Base-by-base conservation (phyloP, 2,113 vertebrate genomes). In the Gavialis gangeticus region DNA sequence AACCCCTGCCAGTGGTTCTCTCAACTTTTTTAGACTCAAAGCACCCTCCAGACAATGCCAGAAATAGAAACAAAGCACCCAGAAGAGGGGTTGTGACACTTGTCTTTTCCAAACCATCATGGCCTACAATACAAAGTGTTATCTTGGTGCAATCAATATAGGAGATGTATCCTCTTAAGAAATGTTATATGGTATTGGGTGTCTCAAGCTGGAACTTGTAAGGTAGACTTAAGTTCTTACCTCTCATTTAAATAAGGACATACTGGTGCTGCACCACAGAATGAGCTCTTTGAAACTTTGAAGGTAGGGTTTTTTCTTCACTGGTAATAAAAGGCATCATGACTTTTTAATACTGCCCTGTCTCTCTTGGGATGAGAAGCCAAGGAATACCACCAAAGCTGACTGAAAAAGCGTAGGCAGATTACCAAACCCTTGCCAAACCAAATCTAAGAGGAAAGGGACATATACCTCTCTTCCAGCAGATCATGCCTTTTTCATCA, bases 41-140 rank as follows among this genome's bases (percentile, higher is more conserved):
- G 91, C 96, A 75, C 82, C 93, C 88, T 96, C 93, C 93, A 95
- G 92, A 96, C 94, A 95, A 90, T 80, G 96, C 96, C 95, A 97
- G 88, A 95, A 90, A 96, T 94, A 97, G 96, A 97, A 94, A 94
- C 94, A 97, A 93, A 59, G 88, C 96, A 96, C 94, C 95, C 95
- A 95, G 96, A 95, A 94, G 96, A 97, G 95, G 95, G 93, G 90
- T 56, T 95, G 90, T 88, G 80, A 94, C 92, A 10, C 57, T 92
- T 96, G 92, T 87, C 10, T 83, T 93, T 96, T 94, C 96, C 95
- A 97, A 95, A 97, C 95, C 96, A 96, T 95, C 95, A 95, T 95
- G 95, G 93, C 95, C 96, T 94, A 96, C 95, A 89, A 97, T 87
- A 90, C 95, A 94, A 96, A 97, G 96, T 96, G 94, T 96, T 96